Percentiles rank a stretch among this genome's conserved stretches.
phyloP scores from a whole-genome alignment of 2,113 vertebrate species.

The Xiphophorus couchianus region DNA sequence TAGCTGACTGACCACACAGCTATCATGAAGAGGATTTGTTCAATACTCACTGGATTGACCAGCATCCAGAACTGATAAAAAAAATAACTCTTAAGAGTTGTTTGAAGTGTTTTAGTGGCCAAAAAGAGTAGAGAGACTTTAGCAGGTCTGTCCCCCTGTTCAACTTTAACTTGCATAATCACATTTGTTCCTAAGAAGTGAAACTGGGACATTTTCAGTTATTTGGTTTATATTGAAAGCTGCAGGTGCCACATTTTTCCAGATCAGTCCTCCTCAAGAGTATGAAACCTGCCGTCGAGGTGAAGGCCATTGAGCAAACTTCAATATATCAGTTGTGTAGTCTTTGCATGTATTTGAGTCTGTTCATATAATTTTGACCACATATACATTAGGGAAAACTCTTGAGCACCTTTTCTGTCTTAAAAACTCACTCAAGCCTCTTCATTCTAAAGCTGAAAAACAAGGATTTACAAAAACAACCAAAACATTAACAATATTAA shows the following conservation, averaged over 20 bases:
- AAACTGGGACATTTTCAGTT: constrained; percentile 68
- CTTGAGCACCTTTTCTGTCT: too few relatives aligned
- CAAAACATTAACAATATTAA: background rate
- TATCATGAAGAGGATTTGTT: background rate
- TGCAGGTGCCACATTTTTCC: background rate
- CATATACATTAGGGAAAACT: too few relatives aligned
- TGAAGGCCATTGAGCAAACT: too few relatives aligned
- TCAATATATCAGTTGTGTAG: too few relatives aligned
- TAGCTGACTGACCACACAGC: background rate
- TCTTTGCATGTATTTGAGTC: too few relatives aligned
- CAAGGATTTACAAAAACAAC: background rate
- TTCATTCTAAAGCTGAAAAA: too few relatives aligned
- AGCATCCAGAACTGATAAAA: background rate
- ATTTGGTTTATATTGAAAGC: background rate
- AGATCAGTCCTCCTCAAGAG: background rate
- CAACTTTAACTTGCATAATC: constrained; percentile 79
- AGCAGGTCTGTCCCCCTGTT: constrained; percentile 82
- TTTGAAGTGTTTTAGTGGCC: background rate
- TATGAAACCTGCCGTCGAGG: background rate
- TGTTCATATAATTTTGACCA: too few relatives aligned
- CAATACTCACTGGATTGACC: too few relatives aligned
- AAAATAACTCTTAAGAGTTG: background rate
- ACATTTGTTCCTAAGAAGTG: constrained; percentile 92
- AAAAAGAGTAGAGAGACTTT: constrained; percentile 73
- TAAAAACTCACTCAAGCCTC: too few relatives aligned